Conservation (phyloP, 2,888 invertebrate genomes). For the Cotesia congregata region DNA sequence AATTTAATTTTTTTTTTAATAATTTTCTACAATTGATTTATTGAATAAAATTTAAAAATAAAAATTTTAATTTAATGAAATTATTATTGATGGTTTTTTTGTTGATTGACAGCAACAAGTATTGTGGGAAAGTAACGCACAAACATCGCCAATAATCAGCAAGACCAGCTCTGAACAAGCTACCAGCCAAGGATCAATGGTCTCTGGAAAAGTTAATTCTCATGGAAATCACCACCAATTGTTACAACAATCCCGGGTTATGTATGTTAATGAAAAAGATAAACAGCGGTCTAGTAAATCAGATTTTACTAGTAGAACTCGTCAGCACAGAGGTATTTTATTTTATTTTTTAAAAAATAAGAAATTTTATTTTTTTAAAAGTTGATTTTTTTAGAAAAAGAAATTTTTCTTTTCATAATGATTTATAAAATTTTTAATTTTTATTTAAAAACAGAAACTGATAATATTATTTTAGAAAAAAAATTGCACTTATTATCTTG, state of each 20-base stretch:
- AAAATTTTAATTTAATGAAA: background rate
- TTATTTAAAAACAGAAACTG: no score
- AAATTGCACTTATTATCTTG: no score
- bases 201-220: constrained; percentile 60
- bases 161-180: constrained; percentile 67
- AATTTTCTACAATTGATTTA: background rate
- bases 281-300: constrained; percentile 56
- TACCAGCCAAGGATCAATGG: constrained; percentile 65
- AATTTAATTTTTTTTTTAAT: no score
- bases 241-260: constrained; percentile 54
- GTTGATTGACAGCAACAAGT: constrained; percentile 59
- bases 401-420: no score
- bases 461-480: no score
- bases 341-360: no score
- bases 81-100: no score
- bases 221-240: constrained; percentile 49
- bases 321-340: constrained; percentile 62
- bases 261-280: constrained; percentile 63
- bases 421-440: no score
- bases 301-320: constrained; percentile 59
- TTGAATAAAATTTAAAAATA: background rate
- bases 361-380: no score
- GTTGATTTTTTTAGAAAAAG: no score
- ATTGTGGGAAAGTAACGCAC: constrained; percentile 62
- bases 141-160: constrained; percentile 63